Base-by-base conservation (phyloP, 2,888 invertebrate genomes). In the Eristalis intricaria region DNA sequence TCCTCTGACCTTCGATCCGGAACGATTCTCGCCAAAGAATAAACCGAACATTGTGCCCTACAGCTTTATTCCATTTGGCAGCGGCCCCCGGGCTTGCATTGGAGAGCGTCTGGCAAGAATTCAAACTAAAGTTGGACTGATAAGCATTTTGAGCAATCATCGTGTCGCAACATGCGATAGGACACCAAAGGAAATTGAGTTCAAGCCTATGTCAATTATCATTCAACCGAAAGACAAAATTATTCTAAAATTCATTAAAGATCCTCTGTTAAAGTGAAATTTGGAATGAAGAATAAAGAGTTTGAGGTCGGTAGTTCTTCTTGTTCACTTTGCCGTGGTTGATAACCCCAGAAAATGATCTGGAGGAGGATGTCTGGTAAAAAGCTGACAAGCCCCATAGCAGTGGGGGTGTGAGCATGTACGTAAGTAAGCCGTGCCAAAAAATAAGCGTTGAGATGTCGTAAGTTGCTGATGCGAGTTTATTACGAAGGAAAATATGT, bases 101-200 rank as follows among this genome's bases (percentile, higher is more conserved):
- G 93, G 93, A 15, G 92, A 92, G 86, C 91, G 93, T 3, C 88
- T 93, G 29, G 93, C 92, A 0, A 5, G 91, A 1, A 83, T 93
- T 7, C 92, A 92, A 83, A 86, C 91, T 0, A 92, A 91, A 85
- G 76, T 92, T 40, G 93, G 92, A 0, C 77, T 93, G 11, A 90
- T 92, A 0, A 90, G 91, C 23, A 90, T 92, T 29, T 69, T 93
- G 4, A 90, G 88, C 56, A 90, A 90, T 43, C 83, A 85, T 13
- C 89, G 85, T 64, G 91, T 93, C 1, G 89, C 90, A 66, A 50
- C 87, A 0, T 91, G 91, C 19, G 75, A 87, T 0, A 87, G 74
- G 61, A 91, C 92, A 2, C 90, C 90, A 2, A 74, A 73, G 1
- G 75, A 90, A 60, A 91, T 93, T 43, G 89, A 89, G 29, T 91